Conservation (phyloP, 1,140 invertebrate genomes). For the Arion vulgaris region DNA sequence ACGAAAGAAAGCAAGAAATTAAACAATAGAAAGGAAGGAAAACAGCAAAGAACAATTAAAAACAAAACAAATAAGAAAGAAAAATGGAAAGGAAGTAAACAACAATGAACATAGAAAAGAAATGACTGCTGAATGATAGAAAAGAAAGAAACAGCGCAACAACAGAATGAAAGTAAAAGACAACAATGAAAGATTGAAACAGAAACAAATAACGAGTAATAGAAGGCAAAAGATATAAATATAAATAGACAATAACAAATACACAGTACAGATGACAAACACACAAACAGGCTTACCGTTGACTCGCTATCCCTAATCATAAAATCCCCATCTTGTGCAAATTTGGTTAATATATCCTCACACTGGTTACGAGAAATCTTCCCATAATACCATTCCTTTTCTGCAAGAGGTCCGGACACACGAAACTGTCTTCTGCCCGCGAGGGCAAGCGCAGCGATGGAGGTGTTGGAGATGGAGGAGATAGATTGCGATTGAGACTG, state of each 20-base stretch:
- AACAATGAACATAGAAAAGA: no score
- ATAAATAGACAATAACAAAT: neutral
- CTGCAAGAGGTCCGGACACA: constrained; percentile 65
- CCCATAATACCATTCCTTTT: constrained; percentile 92
- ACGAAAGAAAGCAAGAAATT: no score
- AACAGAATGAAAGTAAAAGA: no score
- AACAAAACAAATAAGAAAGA: no score
- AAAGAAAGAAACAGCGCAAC: no score
- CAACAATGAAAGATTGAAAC: no score
- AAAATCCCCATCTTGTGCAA: constrained; percentile 97
- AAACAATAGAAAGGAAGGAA: no score
- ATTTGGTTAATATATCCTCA: constrained; percentile 93
- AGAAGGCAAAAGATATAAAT: neutral
- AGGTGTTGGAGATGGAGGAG: constrained; percentile 68
- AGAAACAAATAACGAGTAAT: no score
- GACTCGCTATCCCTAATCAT: constrained; percentile 98
- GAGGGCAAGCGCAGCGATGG: constrained; percentile 51
- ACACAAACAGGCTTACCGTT: constrained; percentile 79
- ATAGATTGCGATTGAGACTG: constrained; percentile 71
- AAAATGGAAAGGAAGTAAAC: no score
- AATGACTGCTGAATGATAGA: no score
- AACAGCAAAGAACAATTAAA: no score
- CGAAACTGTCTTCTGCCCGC: constrained; percentile 64
- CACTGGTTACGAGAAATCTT: constrained; percentile 94
- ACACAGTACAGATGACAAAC: neutral